Percentiles rank a stretch among this genome's conserved stretches.
phyloP scores from a whole-genome alignment of 2,797 vertebrate species.

The Ispidina picta region DNA sequence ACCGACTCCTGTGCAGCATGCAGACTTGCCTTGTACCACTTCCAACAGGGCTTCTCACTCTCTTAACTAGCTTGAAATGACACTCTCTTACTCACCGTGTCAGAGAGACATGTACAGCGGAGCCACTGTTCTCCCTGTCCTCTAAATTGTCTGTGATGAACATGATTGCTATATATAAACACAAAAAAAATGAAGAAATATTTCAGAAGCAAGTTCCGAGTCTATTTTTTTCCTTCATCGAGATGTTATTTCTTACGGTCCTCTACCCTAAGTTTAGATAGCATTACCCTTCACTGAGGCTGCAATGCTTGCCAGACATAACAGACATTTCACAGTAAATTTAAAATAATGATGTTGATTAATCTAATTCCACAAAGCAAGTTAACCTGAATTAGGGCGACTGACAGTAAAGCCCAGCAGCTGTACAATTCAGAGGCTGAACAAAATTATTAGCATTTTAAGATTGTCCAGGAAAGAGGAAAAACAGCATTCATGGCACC shows the following conservation, averaged over 20 bases:
- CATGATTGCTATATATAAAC: constrained; percentile 31
- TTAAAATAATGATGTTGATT: constrained; percentile 16
- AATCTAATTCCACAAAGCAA: not conserved
- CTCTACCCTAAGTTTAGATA: constrained; percentile 10
- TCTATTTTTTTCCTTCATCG: not conserved
- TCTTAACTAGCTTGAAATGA: not conserved
- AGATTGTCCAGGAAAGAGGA: not conserved
- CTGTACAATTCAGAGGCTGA: not conserved
- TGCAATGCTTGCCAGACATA: not conserved
- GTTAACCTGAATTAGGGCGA: not conserved
- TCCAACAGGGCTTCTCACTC: not conserved
- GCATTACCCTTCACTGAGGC: not conserved
- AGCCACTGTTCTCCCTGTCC: not conserved
- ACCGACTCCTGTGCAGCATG: constrained; percentile 33
- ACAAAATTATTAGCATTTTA: not conserved
- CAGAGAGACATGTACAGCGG: not conserved
- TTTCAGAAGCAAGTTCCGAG: constrained; percentile 13
- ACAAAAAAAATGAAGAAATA: not conserved
- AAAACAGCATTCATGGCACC: not conserved
- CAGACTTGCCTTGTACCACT: constrained; percentile 18
- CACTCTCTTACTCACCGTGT: constrained; percentile 40
- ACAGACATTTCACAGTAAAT: not conserved
- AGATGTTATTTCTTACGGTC: not conserved
- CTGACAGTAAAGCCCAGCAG: not conserved
- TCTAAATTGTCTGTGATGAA: constrained; percentile 26